phyloP scores from a whole-genome alignment of 2,113 vertebrate genomes.

The Pseudorectes ferrugineus region DNA sequence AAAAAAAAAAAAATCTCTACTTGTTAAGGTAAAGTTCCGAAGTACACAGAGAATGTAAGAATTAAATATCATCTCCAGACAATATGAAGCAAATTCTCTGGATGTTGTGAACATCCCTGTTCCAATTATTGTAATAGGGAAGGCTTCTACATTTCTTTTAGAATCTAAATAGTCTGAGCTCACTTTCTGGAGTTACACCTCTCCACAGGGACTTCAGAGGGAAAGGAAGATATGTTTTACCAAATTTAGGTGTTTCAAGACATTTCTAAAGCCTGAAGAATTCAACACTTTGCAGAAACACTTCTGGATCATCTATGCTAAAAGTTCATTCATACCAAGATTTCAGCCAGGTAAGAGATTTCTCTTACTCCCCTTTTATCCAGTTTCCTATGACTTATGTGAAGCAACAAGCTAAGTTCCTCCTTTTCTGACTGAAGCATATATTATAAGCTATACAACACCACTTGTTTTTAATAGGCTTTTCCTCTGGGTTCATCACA shows the following conservation, averaged over 20 bases:
- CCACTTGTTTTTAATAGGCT: neutral
- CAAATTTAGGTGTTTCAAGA: neutral
- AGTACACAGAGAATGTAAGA: neutral
- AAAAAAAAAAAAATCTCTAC: neutral
- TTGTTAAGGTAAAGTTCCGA: neutral
- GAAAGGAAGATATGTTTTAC: neutral
- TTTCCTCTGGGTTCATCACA: neutral
- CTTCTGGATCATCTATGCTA: neutral
- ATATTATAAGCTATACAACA: neutral
- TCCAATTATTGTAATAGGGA: neutral
- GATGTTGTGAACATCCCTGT: neutral
- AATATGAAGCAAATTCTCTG: neutral
- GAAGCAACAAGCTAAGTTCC: neutral
- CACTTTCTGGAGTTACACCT: neutral
- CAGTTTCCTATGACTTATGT: neutral
- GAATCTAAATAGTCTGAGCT: neutral
- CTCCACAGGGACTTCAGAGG: neutral
- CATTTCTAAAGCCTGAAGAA: neutral
- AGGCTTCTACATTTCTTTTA: neutral
- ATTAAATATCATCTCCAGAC: neutral
- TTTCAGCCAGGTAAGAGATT: neutral
- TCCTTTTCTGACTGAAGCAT: neutral
- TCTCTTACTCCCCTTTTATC: neutral
- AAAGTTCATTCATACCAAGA: neutral
- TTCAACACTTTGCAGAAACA: neutral